Evolutionary conservation across 2,113 vertebrate species (phyloP).

Genomic region (Falco punctatus): DNA sequence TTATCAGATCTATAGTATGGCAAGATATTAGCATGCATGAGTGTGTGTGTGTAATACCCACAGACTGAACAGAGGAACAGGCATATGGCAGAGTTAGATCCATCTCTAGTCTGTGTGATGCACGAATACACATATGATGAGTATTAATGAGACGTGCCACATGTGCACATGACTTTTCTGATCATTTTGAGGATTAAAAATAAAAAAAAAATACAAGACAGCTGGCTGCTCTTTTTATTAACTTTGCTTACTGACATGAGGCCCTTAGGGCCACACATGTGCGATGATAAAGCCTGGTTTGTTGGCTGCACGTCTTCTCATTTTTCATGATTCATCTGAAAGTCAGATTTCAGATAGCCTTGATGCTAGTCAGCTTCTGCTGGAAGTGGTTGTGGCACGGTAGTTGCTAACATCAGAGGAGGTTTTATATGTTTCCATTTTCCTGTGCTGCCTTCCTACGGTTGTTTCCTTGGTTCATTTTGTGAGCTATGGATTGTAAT

Average conservation of each 20-base stretch:
- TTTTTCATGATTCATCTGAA: not conserved
- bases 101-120: not conserved
- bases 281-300: not conserved
- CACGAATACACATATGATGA: constrained; percentile 31
- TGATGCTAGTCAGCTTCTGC: not conserved
- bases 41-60: not conserved
- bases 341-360: not conserved
- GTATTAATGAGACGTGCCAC: constrained; percentile 41
- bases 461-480: not conserved
- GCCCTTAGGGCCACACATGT: not conserved
- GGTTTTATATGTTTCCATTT: not conserved
- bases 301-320: not conserved
- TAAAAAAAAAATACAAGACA: constrained; percentile 5
- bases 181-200: constrained; percentile 40
- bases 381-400: not conserved
- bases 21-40: not conserved
- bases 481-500: not conserved
- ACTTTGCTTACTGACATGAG: constrained; percentile 5
- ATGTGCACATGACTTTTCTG: constrained; percentile 43
- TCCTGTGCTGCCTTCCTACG: not conserved
- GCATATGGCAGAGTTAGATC: constrained; percentile 7
- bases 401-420: not conserved
- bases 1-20: not conserved
- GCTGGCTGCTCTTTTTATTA: constrained; percentile 42
- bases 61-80: not conserved